These are phyloP conservation scores for Varanus komodoensis DNA, from an alignment of 2,113 vertebrate genomes.

Conservation along the genomic window DNA sequence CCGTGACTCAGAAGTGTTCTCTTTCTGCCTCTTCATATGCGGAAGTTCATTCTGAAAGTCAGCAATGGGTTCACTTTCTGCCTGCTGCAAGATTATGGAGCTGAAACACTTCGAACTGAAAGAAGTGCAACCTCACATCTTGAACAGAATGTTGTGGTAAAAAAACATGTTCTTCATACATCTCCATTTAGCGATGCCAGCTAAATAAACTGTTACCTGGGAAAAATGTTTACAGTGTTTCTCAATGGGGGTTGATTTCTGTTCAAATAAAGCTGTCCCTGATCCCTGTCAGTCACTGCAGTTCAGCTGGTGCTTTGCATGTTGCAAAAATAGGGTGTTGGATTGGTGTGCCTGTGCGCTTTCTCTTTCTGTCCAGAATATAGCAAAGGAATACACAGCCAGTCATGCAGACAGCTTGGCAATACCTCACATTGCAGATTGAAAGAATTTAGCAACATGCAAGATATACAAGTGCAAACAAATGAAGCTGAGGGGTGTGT, in stretches of 20 bases:
- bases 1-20: neutral
- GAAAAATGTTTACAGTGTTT: slow-evolving; percentile 36
- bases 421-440: neutral
- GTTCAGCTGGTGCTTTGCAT: neutral
- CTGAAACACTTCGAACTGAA: neutral
- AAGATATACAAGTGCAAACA: neutral
- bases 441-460: neutral
- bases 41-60: no score
- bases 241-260: slow-evolving; percentile 17
- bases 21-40: neutral
- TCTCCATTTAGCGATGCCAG: slow-evolving; percentile 5
- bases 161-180: slow-evolving; percentile 58
- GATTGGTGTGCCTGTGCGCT: neutral
- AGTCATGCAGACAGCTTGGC: neutral
- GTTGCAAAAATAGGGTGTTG: neutral
- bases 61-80: neutral
- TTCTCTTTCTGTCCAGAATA: neutral
- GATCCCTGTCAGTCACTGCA: slow-evolving; percentile 17
- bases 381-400: neutral
- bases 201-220: slow-evolving; percentile 11
- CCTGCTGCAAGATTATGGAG: neutral
- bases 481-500: neutral
- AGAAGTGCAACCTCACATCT: slow-evolving; percentile 59
- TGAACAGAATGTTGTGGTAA: slow-evolving; percentile 77
- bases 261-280: neutral